phyloP scores from a whole-genome alignment of 2,888 invertebrate genomes.

The Tanypteryx hageni region DNA sequence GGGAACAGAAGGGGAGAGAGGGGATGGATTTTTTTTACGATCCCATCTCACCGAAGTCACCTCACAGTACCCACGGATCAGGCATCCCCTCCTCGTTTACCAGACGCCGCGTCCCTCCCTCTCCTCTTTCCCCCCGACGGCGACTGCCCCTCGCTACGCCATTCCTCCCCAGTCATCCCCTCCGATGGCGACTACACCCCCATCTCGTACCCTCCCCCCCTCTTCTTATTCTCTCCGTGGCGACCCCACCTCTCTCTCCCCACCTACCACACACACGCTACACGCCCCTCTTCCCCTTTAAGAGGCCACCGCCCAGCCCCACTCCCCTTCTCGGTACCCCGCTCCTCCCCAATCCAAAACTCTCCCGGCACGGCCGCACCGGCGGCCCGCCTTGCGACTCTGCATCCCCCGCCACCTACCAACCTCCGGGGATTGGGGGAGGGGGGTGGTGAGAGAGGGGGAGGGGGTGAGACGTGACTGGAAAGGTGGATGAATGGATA shows the following conservation, averaged over 20 bases:
- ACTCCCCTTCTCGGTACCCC: neutral
- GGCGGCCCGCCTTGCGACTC: neutral
- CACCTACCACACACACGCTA: too few relatives aligned
- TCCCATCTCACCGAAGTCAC: too few relatives aligned
- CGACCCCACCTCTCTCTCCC: too few relatives aligned
- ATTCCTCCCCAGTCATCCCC: neutral
- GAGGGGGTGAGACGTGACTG: neutral
- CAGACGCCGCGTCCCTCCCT: too few relatives aligned
- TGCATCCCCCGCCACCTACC: slow-evolving; percentile 24
- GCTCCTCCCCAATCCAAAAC: too few relatives aligned
- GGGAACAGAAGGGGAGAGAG: neutral
- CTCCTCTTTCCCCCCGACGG: neutral
- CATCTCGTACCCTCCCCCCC: neutral
- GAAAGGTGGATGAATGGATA: slow-evolving; percentile 32
- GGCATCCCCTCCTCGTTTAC: too few relatives aligned
- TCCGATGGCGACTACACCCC: neutral
- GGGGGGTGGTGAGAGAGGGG: too few relatives aligned
- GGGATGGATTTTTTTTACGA: neutral
- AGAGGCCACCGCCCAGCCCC: slow-evolving; percentile 8
- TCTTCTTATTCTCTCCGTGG: neutral
- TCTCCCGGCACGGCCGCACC: neutral
- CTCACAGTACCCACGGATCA: too few relatives aligned
- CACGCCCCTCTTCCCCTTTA: neutral
- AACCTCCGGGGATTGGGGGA: too few relatives aligned
- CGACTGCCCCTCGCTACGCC: neutral